Conservation (phyloP, 2,888 invertebrate species). For the Atethmia centrago region DNA sequence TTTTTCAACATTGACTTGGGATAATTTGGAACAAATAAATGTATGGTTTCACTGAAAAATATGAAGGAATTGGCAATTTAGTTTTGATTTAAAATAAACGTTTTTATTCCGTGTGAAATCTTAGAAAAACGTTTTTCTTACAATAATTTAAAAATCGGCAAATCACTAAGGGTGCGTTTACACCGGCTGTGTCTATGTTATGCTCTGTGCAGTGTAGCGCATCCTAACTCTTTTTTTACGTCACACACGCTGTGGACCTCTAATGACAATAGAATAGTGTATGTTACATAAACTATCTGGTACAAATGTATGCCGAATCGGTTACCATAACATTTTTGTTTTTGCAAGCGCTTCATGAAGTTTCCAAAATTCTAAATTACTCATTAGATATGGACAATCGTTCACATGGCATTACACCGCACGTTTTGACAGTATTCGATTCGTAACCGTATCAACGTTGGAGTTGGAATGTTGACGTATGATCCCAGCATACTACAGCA, state of each 20-base stretch:
- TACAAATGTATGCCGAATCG: slow-evolving; percentile 78
- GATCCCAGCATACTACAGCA: background rate
- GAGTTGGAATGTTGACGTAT: background rate
- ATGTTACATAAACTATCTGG: slow-evolving; percentile 75
- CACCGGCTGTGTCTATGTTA: slow-evolving; percentile 33
- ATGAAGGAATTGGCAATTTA: slow-evolving; percentile 9
- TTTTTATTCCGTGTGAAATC: slow-evolving; percentile 1
- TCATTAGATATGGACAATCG: background rate
- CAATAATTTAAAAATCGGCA: slow-evolving; percentile 76
- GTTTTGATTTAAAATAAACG: slow-evolving; percentile 18
- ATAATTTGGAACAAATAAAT: background rate
- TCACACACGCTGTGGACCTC: slow-evolving; percentile 73
- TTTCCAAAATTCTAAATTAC: background rate
- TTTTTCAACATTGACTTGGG: slow-evolving; percentile 5
- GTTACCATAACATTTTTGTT: slow-evolving; percentile 62
- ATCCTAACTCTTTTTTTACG: slow-evolving; percentile 56
- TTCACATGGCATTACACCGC: background rate
- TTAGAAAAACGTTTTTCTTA: slow-evolving; percentile 11
- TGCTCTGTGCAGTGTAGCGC: slow-evolving; percentile 38
- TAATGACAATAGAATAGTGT: slow-evolving; percentile 81
- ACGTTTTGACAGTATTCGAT: background rate
- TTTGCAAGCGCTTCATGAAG: slow-evolving; percentile 55
- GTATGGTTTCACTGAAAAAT: slow-evolving; percentile 4
- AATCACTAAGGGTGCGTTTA: slow-evolving; percentile 72
- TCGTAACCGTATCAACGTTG: background rate